Evolutionary conservation across 1,140 invertebrate genomes (phyloP).

Genomic region (Ceratina australensis): DNA sequence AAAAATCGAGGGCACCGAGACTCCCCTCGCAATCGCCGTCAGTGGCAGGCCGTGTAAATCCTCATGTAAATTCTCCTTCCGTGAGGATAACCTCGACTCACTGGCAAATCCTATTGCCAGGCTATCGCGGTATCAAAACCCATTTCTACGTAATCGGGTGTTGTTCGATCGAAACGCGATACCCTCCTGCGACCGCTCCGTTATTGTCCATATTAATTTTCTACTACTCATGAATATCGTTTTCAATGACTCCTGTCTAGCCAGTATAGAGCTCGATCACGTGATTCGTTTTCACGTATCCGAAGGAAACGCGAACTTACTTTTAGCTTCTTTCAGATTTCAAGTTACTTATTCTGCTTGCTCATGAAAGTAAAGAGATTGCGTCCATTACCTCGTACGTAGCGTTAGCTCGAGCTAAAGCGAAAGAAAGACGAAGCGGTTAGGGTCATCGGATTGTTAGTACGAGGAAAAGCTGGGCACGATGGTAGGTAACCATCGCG

Average conservation of each 20-base stretch:
- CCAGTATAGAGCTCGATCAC: neutral
- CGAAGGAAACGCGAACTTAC: neutral
- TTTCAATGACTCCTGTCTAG: neutral
- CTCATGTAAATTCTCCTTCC: constrained; percentile 64
- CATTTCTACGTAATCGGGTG: constrained; percentile 56
- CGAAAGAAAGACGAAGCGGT: neutral
- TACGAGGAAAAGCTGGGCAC: constrained; percentile 23
- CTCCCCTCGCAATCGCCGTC: constrained; percentile 6
- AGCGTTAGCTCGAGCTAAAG: neutral
- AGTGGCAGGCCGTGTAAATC: constrained; percentile 56
- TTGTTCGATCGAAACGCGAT: constrained; percentile 46
- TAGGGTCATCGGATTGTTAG: constrained; percentile 24
- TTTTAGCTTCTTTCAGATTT: neutral
- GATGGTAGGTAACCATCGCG: neutral
- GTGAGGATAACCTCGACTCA: constrained; percentile 57
- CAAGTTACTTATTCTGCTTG: neutral
- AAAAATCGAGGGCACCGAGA: constrained; percentile 22
- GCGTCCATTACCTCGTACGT: neutral
- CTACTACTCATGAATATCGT: constrained; percentile 28
- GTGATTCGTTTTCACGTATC: neutral
- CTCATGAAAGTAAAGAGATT: neutral
- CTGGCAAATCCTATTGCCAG: constrained; percentile 58
- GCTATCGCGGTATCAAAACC: constrained; percentile 57
- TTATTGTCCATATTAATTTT: constrained; percentile 55
- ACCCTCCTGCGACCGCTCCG: neutral